A percentile compares a stretch with the other conserved stretches of the same genome.
Conservation (phyloP, 2,888 invertebrate species). For the Ceramica pisi region DNA sequence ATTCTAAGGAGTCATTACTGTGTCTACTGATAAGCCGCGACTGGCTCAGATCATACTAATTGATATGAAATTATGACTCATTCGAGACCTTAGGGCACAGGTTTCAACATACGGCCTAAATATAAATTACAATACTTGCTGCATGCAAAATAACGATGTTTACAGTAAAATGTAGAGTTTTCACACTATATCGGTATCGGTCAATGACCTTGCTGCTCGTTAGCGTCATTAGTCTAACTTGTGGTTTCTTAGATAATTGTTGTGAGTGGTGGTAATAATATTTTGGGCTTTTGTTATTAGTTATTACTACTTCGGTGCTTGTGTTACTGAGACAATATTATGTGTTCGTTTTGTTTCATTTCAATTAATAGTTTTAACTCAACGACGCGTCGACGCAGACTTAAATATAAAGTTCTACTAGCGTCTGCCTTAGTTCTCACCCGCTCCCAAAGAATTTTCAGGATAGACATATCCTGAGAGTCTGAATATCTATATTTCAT, state of each 20-base stretch:
- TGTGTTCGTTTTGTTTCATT: neutral
- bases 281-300: slow-evolving; percentile 13
- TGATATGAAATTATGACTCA: slow-evolving; percentile 21
- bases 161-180: slow-evolving; percentile 30
- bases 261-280: slow-evolving; percentile 22
- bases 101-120: neutral
- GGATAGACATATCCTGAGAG: no score
- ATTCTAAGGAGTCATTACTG: slow-evolving; percentile 60
- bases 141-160: slow-evolving; percentile 11
- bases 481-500: no score
- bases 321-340: neutral
- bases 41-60: slow-evolving; percentile 19
- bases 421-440: no score
- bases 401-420: no score
- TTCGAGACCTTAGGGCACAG: neutral
- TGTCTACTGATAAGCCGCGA: slow-evolving; percentile 39
- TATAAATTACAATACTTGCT: neutral
- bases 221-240: slow-evolving; percentile 37
- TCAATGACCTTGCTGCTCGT: slow-evolving; percentile 48
- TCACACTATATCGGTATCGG: slow-evolving; percentile 46
- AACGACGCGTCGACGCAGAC: no score
- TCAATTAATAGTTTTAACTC: no score
- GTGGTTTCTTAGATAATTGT: slow-evolving; percentile 25
- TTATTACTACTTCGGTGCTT: slow-evolving; percentile 8
- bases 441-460: no score